Conservation (phyloP, 2,888 invertebrate species). For the Torymus auratus region DNA sequence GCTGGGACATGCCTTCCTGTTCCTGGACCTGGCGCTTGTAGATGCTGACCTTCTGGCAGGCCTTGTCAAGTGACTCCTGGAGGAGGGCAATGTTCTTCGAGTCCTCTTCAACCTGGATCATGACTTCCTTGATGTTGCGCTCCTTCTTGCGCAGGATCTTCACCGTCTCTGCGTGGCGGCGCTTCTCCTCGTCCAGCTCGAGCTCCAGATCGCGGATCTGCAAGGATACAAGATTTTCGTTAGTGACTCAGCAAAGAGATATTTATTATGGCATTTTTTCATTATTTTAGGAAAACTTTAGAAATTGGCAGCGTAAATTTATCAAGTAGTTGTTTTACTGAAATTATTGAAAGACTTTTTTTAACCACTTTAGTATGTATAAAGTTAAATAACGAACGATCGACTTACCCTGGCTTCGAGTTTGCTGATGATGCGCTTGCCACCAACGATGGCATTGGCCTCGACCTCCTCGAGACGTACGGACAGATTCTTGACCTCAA, state of each 20-base stretch:
- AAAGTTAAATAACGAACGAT: neutral
- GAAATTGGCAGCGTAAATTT: no score
- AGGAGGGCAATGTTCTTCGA: constrained; percentile 95
- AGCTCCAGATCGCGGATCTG: constrained; percentile 95
- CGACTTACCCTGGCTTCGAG: constrained; percentile 87
- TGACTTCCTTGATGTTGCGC: constrained; percentile 95
- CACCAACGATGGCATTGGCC: constrained; percentile 96
- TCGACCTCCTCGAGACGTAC: constrained; percentile 97
- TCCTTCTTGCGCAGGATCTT: constrained; percentile 99
- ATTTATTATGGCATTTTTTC: no score
- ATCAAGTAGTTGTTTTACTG: no score
- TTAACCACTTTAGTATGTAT: neutral
- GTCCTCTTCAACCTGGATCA: constrained; percentile 97
- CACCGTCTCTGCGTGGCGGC: constrained; percentile 97
- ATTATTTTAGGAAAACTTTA: no score
- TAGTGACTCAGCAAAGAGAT: no score
- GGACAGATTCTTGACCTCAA: constrained; percentile 96
- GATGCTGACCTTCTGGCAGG: constrained; percentile 90
- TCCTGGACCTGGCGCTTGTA: constrained; percentile 98
- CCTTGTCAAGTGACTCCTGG: constrained; percentile 93
- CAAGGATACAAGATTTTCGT: neutral
- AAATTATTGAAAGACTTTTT: no score
- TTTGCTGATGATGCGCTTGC: constrained; percentile 98
- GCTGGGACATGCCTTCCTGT: constrained; percentile 94
- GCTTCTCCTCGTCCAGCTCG: constrained; percentile 97